Conservation (phyloP, 2,888 invertebrate genomes). For the Stegophylla sp. region DNA sequence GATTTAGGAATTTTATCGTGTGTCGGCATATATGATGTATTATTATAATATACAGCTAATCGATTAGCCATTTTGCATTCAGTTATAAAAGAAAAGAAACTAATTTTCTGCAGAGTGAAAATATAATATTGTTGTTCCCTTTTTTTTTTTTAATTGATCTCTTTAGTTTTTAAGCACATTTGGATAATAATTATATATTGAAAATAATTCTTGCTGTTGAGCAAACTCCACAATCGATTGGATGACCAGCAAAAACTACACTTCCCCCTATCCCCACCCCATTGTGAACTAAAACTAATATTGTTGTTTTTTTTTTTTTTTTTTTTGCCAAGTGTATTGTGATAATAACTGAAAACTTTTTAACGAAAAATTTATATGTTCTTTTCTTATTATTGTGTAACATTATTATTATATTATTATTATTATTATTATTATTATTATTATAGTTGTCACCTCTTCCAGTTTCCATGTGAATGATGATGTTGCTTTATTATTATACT, state of each 20-base stretch:
- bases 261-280: background rate
- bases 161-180: constrained; percentile 56
- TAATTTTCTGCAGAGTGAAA: constrained; percentile 17
- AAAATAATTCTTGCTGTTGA: background rate
- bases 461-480: constrained; percentile 48
- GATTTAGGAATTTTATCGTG: constrained; percentile 5
- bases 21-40: constrained; percentile 13
- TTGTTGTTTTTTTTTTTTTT: constrained; percentile 4
- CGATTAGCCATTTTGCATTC: constrained; percentile 10
- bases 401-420: constrained; percentile 29
- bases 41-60: constrained; percentile 11
- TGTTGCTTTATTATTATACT: constrained; percentile 42
- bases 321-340: constrained; percentile 53
- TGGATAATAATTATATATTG: background rate
- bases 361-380: constrained; percentile 41
- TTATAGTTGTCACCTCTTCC: constrained; percentile 51
- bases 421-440: constrained; percentile 28
- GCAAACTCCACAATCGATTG: constrained; percentile 19
- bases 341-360: constrained; percentile 49
- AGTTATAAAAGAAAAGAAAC: background rate
- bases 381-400: constrained; percentile 40
- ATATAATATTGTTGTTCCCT: constrained; percentile 35
- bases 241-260: background rate
- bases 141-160: constrained; percentile 52
- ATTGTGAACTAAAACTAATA: constrained; percentile 16